Base-by-base conservation (phyloP, 2,888 invertebrate species). In the Volucella zonaria region DNA sequence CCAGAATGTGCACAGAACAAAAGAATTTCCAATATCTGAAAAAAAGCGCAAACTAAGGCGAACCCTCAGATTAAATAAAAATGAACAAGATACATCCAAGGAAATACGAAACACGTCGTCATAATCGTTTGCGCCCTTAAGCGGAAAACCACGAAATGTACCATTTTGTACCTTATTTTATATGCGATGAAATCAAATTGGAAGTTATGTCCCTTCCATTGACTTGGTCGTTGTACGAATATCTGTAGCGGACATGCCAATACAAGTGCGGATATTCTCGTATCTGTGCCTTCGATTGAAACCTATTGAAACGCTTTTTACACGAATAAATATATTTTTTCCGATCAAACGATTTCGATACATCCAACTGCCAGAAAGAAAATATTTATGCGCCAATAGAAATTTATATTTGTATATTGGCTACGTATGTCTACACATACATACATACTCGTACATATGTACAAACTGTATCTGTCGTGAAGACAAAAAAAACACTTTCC, bases 171-270 rank as follows among this genome's bases (percentile, higher is more conserved):
- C 75, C 79, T 75, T 85, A 80, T 85, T 80, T 80, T 85, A 80
- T 76, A 85, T 76, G 67, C 83, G 71, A 80, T 76, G 80, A 76
- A 85, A 85, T 85, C 75, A 85, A 85, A 85, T 85, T 80, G 83
- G 80, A 80, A 80, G 80, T 85, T 85, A 80, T 76, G 83, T 85
- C 83, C 83, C 52, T 85, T 80, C 80, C 76, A 85, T 83, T 83
- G 75, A 79, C 74, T 80, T 75, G 54, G 15, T 62, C 51, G 71
- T 66, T 79, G 58, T 58, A 31, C 56, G 40, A 11, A 51, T 38
- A 49, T 38, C 51, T 47, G 67, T 56, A 49, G 68, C 62, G 70
- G 75, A 67, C 73, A 70, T 75, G 49, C 71, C 56, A 54, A 45
- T 49, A 78, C 56, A 67, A 74, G 78, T 14, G 12, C 8, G 2